Conservation (phyloP, 2,113 vertebrate genomes). For the Oncorhynchus tshawytscha region DNA sequence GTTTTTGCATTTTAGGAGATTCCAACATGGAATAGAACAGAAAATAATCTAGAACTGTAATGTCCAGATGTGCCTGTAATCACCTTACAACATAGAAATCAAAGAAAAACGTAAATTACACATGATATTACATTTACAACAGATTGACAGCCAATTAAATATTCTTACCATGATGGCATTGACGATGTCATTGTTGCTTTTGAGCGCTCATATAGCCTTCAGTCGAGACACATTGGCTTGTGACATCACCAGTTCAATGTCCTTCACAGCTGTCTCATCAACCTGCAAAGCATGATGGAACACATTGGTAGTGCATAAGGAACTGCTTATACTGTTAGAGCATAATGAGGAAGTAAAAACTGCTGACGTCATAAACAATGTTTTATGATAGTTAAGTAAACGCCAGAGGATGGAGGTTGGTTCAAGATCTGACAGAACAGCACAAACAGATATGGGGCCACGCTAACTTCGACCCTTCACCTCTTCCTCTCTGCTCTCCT, state of each 20-base stretch:
- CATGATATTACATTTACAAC: not conserved
- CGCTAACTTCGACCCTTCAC: slow-evolving; percentile 45
- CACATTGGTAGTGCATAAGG: not conserved
- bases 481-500: slow-evolving; percentile 91
- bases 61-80: not conserved
- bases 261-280: slow-evolving; percentile 88
- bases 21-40: not conserved
- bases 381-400: no score
- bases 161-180: slow-evolving; percentile 85
- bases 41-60: not conserved
- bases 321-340: not conserved
- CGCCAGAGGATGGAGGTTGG: no score
- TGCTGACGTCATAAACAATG: not conserved
- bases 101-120: not conserved
- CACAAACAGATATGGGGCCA: no score
- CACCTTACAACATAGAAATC: not conserved
- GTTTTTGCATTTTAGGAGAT: not conserved
- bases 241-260: slow-evolving; percentile 91
- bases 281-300: slow-evolving; percentile 64
- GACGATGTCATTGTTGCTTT: slow-evolving; percentile 91
- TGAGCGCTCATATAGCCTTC: slow-evolving; percentile 86
- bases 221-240: slow-evolving; percentile 87
- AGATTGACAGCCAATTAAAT: not conserved
- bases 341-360: no score
- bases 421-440: no score